These are phyloP conservation scores for Pachycephus smyrnensis DNA, from an alignment of 2,888 invertebrate genomes.

Conservation along the genomic window DNA sequence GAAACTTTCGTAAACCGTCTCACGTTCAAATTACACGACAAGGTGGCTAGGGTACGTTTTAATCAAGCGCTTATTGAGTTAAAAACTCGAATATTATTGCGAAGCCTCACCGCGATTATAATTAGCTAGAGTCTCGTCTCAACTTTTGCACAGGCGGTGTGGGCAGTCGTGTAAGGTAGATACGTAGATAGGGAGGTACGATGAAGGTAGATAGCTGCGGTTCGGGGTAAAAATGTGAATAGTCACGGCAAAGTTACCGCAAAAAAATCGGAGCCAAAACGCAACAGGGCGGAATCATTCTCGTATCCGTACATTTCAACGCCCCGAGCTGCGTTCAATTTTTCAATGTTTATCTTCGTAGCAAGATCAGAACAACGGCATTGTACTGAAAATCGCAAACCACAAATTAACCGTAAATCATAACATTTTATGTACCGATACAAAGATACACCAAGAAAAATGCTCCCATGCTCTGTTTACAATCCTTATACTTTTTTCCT, in stretches of 20 bases:
- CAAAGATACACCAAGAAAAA: background rate
- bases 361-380: background rate
- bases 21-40: slow-evolving; percentile 51
- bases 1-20: slow-evolving; percentile 50
- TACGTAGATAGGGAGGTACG: background rate
- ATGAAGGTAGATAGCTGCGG: background rate
- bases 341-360: background rate
- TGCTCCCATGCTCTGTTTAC: background rate
- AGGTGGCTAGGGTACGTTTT: slow-evolving; percentile 43
- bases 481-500: background rate
- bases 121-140: slow-evolving; percentile 12
- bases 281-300: background rate
- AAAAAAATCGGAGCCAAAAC: background rate
- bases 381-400: background rate
- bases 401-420: background rate
- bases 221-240: background rate
- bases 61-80: slow-evolving; percentile 58
- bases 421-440: background rate
- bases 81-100: slow-evolving; percentile 55
- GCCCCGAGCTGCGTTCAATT: background rate
- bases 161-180: background rate
- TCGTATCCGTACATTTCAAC: background rate
- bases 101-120: slow-evolving; percentile 5
- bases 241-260: background rate
- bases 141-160: slow-evolving; percentile 26